Percentiles rank a stretch among this genome's conserved stretches.
Evolutionary conservation across 2,797 vertebrate species (phyloP).

Genomic region (Sternarchorhynchus goeldii): DNA sequence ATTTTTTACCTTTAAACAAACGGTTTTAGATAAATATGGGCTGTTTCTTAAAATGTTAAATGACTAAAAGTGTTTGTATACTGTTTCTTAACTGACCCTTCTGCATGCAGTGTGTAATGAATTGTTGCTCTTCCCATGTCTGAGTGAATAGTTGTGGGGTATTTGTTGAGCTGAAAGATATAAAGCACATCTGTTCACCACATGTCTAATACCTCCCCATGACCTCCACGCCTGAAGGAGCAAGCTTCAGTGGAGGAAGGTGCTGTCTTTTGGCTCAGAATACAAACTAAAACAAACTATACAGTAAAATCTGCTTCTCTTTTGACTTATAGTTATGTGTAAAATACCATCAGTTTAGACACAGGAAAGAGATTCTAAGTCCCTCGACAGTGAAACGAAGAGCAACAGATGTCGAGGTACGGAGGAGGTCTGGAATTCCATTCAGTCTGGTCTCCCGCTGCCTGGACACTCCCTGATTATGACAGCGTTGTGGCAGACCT

Average conservation of each 20-base stretch:
- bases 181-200: slow-evolving; percentile 15
- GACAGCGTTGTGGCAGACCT: too few relatives aligned
- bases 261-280: neutral
- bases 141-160: neutral
- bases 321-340: slow-evolving; percentile 58
- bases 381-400: neutral
- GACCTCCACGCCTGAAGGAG: neutral
- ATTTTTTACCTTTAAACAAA: too few relatives aligned
- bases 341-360: neutral
- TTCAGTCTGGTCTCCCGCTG: neutral
- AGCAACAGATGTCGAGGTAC: neutral
- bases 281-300: slow-evolving; percentile 34
- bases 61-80: neutral
- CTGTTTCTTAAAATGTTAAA: neutral
- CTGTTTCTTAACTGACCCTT: neutral
- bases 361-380: neutral
- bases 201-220: neutral
- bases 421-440: slow-evolving; percentile 5
- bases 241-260: too few relatives aligned
- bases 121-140: neutral
- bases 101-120: too few relatives aligned
- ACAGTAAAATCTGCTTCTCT: slow-evolving; percentile 64
- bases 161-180: slow-evolving; percentile 13
- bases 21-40: too few relatives aligned
- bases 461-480: neutral